Conservation (phyloP, 2,797 vertebrate genomes). For the Helarctos malayanus region DNA sequence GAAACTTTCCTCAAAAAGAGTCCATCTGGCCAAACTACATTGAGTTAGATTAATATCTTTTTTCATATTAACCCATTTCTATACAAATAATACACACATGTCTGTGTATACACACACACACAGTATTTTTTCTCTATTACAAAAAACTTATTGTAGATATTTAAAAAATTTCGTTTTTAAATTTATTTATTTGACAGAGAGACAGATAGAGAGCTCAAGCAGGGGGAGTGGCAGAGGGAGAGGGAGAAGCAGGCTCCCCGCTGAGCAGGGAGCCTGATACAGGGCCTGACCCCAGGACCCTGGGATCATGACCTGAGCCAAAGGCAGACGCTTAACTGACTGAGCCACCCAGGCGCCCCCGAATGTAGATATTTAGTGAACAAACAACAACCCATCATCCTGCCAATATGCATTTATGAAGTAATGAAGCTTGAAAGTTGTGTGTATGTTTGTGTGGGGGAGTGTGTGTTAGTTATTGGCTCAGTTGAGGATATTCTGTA, state of each 20-base stretch:
- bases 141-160: background rate
- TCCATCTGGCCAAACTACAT: background rate
- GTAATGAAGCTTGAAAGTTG: conserved; percentile 9
- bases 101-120: background rate
- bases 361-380: background rate
- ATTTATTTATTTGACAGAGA: too few relatives aligned
- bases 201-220: too few relatives aligned
- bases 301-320: too few relatives aligned
- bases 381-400: background rate
- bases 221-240: too few relatives aligned
- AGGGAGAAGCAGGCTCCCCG: too few relatives aligned
- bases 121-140: background rate
- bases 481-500: background rate
- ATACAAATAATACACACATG: background rate
- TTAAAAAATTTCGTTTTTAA: too few relatives aligned
- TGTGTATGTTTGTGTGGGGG: background rate
- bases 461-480: background rate
- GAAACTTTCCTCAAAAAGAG: background rate
- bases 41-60: background rate
- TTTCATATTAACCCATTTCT: background rate
- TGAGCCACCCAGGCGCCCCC: too few relatives aligned
- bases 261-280: too few relatives aligned
- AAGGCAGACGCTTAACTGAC: too few relatives aligned
- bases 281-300: too few relatives aligned
- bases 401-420: background rate